Evolutionary conservation across 2,113 vertebrate species (phyloP).

Genomic region (Parus major): DNA sequence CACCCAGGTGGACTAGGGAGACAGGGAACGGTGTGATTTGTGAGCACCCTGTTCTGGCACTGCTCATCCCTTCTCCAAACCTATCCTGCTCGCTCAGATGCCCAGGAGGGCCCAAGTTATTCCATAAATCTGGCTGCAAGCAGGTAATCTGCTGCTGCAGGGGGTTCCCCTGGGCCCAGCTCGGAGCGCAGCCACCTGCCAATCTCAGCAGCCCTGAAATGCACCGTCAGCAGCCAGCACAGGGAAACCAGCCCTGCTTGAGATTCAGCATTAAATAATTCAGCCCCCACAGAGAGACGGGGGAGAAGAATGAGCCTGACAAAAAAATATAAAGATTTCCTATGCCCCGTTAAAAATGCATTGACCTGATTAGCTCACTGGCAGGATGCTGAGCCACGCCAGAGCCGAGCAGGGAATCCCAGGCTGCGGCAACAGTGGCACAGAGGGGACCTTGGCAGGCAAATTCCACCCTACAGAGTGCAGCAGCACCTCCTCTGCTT

Average conservation of each 20-base stretch:
- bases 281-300: not conserved
- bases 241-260: not conserved
- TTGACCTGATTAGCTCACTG: not conserved
- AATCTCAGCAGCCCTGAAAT: not conserved
- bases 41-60: not conserved
- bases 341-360: not conserved
- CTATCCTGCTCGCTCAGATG: fast-evolving
- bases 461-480: fast-evolving
- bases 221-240: not conserved
- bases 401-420: not conserved
- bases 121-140: not conserved
- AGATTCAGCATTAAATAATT: constrained; percentile 7
- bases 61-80: not conserved
- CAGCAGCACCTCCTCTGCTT: not conserved
- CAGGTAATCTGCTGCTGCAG: not conserved
- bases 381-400: not conserved
- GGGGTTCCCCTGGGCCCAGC: not conserved
- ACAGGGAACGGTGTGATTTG: not conserved
- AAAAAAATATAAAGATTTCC: constrained; percentile 27
- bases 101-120: fast-evolving
- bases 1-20: not conserved
- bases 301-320: constrained; percentile 23
- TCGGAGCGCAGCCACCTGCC: not conserved
- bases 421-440: fast-evolving
- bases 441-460: fast-evolving